phyloP scores from a whole-genome alignment of 2,888 invertebrate species.

The Morinoia aosen region DNA sequence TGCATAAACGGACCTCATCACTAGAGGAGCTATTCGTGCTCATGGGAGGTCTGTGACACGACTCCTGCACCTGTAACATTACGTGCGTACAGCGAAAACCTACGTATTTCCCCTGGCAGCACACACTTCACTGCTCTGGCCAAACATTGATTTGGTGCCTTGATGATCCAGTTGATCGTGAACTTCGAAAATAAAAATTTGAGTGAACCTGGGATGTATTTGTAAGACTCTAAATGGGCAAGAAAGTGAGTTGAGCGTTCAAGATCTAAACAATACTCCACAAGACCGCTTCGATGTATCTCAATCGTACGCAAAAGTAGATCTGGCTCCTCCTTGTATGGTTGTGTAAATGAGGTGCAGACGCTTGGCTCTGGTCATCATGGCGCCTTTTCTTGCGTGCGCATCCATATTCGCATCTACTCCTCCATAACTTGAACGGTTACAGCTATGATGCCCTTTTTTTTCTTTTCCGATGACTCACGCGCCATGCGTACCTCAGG shows the following conservation, averaged over 20 bases:
- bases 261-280: neutral
- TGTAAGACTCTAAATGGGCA: neutral
- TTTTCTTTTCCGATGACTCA: constrained; percentile 20
- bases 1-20: constrained; percentile 37
- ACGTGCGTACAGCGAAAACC: neutral
- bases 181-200: neutral
- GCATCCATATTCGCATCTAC: constrained; percentile 2
- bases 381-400: constrained; percentile 23
- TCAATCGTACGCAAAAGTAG: neutral
- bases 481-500: neutral
- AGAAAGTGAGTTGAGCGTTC: neutral
- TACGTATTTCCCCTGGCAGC: neutral
- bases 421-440: constrained; percentile 19
- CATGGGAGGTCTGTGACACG: neutral
- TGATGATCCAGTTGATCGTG: neutral
- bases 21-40: neutral
- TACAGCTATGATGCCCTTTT: neutral
- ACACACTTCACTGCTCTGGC: neutral
- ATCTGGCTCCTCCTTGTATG: neutral
- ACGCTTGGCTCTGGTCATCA: neutral
- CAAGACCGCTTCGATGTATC: neutral
- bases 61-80: neutral
- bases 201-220: neutral
- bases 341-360: neutral
- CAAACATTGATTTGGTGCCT: neutral